Evolutionary conservation across 2,113 vertebrate species (phyloP), one percentile per base, ranked within the genome.

Genomic region (Diadophis punctatus): DNA sequence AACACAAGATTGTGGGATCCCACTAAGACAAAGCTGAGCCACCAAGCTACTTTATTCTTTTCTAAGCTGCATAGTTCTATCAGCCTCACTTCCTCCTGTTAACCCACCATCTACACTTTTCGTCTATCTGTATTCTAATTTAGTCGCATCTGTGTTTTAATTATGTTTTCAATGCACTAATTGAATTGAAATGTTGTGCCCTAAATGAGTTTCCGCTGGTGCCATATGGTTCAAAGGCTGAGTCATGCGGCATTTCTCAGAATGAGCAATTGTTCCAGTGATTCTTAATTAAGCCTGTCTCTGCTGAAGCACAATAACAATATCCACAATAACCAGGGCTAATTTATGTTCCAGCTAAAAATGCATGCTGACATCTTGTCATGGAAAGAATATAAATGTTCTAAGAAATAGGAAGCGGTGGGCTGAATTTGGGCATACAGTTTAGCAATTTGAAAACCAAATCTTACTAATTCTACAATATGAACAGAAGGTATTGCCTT

Each of bases 401-500:
- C 94, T 58, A 93, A 93, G 48, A 93, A 92, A 56, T 20, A 92
- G 91, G 51, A 80, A 55, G 25, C 3, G 34, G 22, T 14, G 22
- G n/a, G 4, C 4, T 1, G 27, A 11, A 34, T n/a, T 12, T 88
- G 63, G 94, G n/a, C 46, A 88, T 90, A 90, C 89, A 93, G 93
- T 43, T 88, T 18, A 88, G 87, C 52, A 92, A 91, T 93, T 91
- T 91, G 87, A 90, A 94, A 93, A 96, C 96, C 18, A 39, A 96
- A n/a, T n/a, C 16, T 48, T 90, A 91, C 93, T 93, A 80, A 92
- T 94, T 85, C 53, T 43, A 51, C 0, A 49, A 86, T 95, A 94
- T 95, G 95, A 96, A 96, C 95, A 96, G 86, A 0, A 1, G 87
- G 94, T 93, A 84, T 91, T 1, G n/a, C 94, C 94, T 94, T 16